Percentiles rank a stretch among this genome's conserved stretches.
Evolutionary conservation across 2,888 invertebrate species (phyloP).

Genomic region (Lobophora halterata): DNA sequence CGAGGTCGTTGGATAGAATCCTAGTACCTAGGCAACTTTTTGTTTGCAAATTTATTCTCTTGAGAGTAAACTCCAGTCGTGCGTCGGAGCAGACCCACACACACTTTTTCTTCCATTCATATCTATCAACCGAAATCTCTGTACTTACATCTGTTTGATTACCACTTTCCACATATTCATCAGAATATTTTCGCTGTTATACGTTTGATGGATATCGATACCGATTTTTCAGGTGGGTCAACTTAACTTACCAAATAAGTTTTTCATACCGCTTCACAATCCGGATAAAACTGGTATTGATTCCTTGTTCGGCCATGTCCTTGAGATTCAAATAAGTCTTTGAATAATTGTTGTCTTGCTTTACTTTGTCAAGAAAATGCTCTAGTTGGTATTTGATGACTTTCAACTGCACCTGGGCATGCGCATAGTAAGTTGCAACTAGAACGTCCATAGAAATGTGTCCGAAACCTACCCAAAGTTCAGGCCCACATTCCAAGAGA

Average conservation of each 20-base stretch:
- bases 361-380: constrained; percentile 31
- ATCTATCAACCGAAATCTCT: too few relatives aligned
- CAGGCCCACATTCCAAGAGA: constrained; percentile 29
- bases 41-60: too few relatives aligned
- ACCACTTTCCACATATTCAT: too few relatives aligned
- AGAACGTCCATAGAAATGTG: constrained; percentile 41
- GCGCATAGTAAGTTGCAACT: constrained; percentile 42
- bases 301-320: constrained; percentile 31
- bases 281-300: constrained; percentile 35
- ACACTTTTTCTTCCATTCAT: too few relatives aligned
- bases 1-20: too few relatives aligned
- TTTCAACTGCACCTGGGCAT: constrained; percentile 45
- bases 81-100: too few relatives aligned
- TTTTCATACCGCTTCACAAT: constrained; percentile 43
- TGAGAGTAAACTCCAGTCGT: too few relatives aligned
- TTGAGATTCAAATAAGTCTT: constrained; percentile 20
- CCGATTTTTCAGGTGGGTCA: too few relatives aligned
- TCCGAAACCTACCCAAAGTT: constrained; percentile 40
- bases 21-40: too few relatives aligned
- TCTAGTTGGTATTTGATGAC: constrained; percentile 45
- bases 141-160: too few relatives aligned
- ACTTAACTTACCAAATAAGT: constrained; percentile 41
- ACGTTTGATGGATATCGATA: too few relatives aligned
- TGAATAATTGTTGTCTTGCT: background rate
- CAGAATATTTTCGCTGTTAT: too few relatives aligned